phyloP scores from a whole-genome alignment of 1,140 invertebrate species.

The Eumaeus atala region DNA sequence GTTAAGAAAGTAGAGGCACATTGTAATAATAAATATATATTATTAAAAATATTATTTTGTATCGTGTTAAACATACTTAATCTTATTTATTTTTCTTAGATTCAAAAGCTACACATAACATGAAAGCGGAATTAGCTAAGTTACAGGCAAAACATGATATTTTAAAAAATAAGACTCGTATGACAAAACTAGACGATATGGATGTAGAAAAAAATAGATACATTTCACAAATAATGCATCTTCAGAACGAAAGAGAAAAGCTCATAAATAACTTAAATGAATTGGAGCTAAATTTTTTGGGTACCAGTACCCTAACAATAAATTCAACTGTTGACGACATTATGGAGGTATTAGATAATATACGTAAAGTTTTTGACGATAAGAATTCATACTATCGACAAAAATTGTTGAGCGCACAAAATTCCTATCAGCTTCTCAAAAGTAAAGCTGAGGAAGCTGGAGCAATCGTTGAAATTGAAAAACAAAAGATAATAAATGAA shows the following conservation, averaged over 20 bases:
- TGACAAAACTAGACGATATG: conserved; percentile 32
- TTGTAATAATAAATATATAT: conserved; percentile 36
- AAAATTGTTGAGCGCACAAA: conserved; percentile 48
- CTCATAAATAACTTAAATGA: conserved; percentile 48
- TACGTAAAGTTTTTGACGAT: conserved; percentile 36
- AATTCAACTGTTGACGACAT: conserved; percentile 41
- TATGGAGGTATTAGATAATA: conserved; percentile 39
- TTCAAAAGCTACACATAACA: conserved; percentile 58
- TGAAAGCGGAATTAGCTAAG: conserved; percentile 49
- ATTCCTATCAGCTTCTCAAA: conserved; percentile 53
- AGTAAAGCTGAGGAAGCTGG: conserved; percentile 59
- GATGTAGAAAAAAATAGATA: conserved; percentile 36
- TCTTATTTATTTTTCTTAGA: conserved; percentile 33
- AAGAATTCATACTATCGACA: conserved; percentile 42
- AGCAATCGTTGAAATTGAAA: conserved; percentile 54
- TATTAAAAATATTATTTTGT: conserved; percentile 4
- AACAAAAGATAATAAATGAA: conserved; percentile 52
- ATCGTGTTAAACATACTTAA: conserved; percentile 7
- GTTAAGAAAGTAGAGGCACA: conserved; percentile 51
- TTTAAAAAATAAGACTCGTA: conserved; percentile 43
- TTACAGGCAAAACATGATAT: conserved; percentile 38
- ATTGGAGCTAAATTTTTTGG: conserved; percentile 47
- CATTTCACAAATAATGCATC: conserved; percentile 30
- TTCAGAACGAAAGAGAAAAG: conserved; percentile 44
- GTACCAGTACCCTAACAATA: conserved; percentile 39